Conservation (phyloP, 2,797 vertebrate species). For the Tinamus major region DNA sequence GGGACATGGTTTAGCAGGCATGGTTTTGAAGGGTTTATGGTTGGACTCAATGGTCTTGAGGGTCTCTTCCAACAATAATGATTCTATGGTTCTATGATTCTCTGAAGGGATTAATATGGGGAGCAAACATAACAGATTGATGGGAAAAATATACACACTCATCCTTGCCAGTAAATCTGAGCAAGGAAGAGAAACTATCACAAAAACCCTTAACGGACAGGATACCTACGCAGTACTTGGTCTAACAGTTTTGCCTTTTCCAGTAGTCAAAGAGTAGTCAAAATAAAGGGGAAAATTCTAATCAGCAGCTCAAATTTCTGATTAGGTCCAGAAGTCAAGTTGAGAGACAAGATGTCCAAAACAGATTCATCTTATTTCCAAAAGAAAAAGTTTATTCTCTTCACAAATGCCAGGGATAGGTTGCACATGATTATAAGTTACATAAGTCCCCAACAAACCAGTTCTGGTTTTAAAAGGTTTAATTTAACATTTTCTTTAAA, state of each 20-base stretch:
- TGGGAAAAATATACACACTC: background rate
- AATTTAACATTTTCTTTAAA: background rate
- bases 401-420: background rate
- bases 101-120: background rate
- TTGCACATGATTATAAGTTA: background rate
- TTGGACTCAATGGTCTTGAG: too few species aligned
- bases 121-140: background rate
- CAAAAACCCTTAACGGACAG: background rate
- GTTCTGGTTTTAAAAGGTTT: background rate
- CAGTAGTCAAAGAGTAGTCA: background rate
- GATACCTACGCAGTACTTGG: background rate
- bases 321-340: constrained; percentile 18
- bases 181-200: background rate
- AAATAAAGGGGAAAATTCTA: background rate
- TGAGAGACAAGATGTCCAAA: background rate
- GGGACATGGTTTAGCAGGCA: too few species aligned
- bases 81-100: too few species aligned
- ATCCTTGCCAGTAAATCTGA: background rate
- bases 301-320: background rate
- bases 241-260: background rate
- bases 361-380: background rate
- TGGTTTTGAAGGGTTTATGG: too few species aligned
- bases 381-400: accelerated
- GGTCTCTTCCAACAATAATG: too few species aligned
- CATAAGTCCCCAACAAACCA: background rate